A percentile compares a stretch with the other conserved stretches of the same genome.
Conservation (phyloP, 1,140 invertebrate species). For the Eupristina koningsbergeri region DNA sequence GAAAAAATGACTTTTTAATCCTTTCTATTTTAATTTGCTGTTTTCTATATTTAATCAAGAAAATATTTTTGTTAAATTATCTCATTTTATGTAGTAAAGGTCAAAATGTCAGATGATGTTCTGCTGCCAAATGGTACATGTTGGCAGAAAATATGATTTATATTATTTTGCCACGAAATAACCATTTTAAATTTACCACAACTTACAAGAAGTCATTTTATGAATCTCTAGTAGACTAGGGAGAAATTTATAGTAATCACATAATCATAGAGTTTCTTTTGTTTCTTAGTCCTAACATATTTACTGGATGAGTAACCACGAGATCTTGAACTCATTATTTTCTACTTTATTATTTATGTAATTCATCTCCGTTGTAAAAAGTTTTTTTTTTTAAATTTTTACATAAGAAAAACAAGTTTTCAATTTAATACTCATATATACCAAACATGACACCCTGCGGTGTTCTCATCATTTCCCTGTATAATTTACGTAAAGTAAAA, state of each 20-base stretch:
- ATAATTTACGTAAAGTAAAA: neutral
- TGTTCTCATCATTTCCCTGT: neutral
- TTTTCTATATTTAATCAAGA: too few relatives aligned
- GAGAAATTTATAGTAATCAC: neutral
- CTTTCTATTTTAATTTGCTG: too few relatives aligned
- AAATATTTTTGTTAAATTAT: too few relatives aligned
- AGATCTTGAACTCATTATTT: neutral
- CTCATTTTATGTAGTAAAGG: too few relatives aligned
- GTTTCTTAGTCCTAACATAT: neutral
- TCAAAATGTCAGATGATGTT: neutral
- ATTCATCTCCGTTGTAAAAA: neutral
- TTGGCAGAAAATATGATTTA: neutral
- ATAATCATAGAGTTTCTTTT: neutral
- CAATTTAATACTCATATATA: neutral
- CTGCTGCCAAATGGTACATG: neutral
- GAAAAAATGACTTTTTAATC: too few relatives aligned
- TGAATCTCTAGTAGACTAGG: neutral
- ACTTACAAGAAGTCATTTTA: neutral
- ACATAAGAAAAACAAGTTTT: neutral
- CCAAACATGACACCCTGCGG: neutral
- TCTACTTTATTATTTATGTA: neutral
- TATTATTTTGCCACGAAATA: neutral
- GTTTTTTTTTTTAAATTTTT: neutral
- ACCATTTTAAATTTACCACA: neutral
- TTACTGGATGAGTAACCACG: neutral